phyloP scores from a whole-genome alignment of 1,140 invertebrate genomes.

The Neoseiulus cucumeris region DNA sequence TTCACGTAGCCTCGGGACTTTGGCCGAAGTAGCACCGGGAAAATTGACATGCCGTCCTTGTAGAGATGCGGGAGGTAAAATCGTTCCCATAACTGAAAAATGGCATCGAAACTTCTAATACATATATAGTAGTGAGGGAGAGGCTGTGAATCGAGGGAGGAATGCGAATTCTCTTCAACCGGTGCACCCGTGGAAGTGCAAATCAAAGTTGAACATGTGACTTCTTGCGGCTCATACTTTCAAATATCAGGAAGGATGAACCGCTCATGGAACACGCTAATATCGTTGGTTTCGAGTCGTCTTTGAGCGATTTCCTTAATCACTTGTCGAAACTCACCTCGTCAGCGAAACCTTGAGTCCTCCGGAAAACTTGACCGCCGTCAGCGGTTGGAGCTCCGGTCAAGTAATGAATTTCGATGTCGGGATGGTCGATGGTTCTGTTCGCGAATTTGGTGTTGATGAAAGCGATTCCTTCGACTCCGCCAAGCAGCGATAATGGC shows the following conservation, averaged over 20 bases:
- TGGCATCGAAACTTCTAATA: background rate
- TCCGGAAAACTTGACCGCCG: constrained; percentile 39
- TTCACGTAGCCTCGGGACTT: constrained; percentile 47
- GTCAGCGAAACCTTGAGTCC: constrained; percentile 51
- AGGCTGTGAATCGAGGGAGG: no score
- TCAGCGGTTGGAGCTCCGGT: constrained; percentile 56
- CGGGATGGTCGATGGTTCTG: constrained; percentile 59
- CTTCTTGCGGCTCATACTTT: no score
- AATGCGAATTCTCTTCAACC: no score
- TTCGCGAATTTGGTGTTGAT: constrained; percentile 69
- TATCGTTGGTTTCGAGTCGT: no score
- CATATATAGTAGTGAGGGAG: background rate
- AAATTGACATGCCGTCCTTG: constrained; percentile 38
- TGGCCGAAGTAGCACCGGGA: constrained; percentile 47
- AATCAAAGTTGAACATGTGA: no score
- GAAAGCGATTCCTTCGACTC: constrained; percentile 59
- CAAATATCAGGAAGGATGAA: no score
- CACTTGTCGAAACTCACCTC: constrained; percentile 37
- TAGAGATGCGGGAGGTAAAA: constrained; percentile 20
- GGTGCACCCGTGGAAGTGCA: no score
- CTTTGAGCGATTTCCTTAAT: no score
- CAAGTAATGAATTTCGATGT: constrained; percentile 70
- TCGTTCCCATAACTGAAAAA: constrained; percentile 19
- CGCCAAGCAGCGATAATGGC: constrained; percentile 56
- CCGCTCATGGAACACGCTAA: no score